Evolutionary conservation across 2,113 vertebrate genomes (phyloP).

Genomic region (Lasiurus cinereus): DNA sequence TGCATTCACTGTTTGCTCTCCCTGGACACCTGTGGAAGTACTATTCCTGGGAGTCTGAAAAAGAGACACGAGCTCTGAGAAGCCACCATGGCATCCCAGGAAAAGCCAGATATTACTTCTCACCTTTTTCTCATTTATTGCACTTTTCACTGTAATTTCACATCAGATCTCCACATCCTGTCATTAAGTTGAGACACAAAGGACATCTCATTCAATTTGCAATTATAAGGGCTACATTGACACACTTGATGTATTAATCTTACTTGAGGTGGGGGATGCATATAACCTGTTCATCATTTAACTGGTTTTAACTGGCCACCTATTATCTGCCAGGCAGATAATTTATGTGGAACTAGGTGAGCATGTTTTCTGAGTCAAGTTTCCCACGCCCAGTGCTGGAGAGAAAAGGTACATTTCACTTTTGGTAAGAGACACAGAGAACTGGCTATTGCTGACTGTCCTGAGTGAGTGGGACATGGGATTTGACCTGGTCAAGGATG

Average conservation of each 20-base stretch:
- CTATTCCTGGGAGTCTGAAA: not conserved
- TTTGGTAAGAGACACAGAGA: not conserved
- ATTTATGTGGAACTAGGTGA: fast-evolving
- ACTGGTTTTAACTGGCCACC: no score
- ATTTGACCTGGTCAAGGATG: not conserved
- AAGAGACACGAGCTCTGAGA: not conserved
- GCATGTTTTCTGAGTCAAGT: not conserved
- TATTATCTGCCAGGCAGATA: not conserved
- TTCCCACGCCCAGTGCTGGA: not conserved
- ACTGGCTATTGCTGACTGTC: not conserved
- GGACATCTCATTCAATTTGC: not conserved
- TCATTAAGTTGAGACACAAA: not conserved
- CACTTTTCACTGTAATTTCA: not conserved
- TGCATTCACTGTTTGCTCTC: not conserved
- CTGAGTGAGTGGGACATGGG: no score
- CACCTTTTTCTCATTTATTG: not conserved
- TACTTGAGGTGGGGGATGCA: not conserved
- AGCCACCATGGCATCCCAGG: not conserved
- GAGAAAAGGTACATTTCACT: not conserved
- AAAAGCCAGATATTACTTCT: not conserved
- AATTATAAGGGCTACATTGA: no score
- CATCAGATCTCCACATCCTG: no score
- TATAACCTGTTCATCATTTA: not conserved
- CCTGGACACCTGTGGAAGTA: not conserved
- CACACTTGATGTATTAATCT: not conserved